Conservation (phyloP, 2,113 vertebrate genomes). For the Dromas ardeola region DNA sequence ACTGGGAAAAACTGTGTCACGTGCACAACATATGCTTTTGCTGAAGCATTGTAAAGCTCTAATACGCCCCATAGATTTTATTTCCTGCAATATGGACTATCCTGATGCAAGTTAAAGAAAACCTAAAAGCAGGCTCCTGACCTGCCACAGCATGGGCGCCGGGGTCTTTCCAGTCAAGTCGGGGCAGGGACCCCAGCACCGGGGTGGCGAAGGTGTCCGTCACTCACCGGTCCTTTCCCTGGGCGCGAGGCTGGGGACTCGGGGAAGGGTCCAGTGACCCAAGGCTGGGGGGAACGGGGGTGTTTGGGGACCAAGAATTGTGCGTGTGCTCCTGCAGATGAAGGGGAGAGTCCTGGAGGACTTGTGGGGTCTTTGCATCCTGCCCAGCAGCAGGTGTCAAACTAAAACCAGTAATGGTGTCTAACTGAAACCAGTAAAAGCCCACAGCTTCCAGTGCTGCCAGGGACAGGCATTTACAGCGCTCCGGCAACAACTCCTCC, state of each 20-base stretch:
- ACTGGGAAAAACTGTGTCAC: accelerated
- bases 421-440: not conserved
- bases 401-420: not conserved
- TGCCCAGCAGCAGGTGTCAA: not conserved
- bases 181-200: accelerated
- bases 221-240: not conserved
- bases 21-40: accelerated
- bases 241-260: not conserved
- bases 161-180: not conserved
- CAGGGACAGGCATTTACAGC: not conserved
- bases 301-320: not conserved
- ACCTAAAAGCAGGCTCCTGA: not conserved
- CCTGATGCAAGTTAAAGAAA: not conserved
- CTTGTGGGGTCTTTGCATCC: not conserved
- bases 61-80: accelerated
- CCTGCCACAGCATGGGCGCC: accelerated
- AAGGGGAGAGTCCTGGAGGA: not conserved
- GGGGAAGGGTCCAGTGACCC: not conserved
- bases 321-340: not conserved
- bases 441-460: not conserved
- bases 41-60: accelerated
- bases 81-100: not conserved
- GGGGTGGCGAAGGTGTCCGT: not conserved
- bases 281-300: accelerated
- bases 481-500: not conserved